Conservation (phyloP, 2,797 vertebrate species). For the Alectoris magna region DNA sequence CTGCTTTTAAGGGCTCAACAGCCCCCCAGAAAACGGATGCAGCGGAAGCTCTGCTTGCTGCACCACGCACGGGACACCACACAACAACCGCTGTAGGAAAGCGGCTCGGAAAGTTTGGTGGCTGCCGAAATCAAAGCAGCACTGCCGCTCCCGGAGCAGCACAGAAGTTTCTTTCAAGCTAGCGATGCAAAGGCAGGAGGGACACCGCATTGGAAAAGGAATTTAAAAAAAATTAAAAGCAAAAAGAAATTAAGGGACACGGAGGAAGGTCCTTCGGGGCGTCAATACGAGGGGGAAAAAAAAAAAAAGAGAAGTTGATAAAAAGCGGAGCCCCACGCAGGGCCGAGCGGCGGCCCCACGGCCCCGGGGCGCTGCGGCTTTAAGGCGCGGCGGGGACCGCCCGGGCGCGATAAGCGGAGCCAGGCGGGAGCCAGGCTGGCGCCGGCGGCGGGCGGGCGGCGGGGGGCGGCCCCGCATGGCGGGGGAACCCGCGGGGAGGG, state of each 20-base stretch:
- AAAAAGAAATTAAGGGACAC: too few relatives aligned
- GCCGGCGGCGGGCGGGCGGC: conserved; percentile 73
- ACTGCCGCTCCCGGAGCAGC: not conserved
- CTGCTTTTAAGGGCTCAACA: not conserved
- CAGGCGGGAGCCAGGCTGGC: conserved; percentile 90
- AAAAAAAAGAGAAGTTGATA: too few relatives aligned
- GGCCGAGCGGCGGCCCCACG: not conserved
- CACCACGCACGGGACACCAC: not conserved
- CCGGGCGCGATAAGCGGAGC: conserved; percentile 91
- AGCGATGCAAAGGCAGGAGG: not conserved
- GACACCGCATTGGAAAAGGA: not conserved
- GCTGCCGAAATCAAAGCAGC: too few relatives aligned
- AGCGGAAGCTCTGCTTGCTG: not conserved
- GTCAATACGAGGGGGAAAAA: too few relatives aligned
- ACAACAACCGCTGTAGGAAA: not conserved
- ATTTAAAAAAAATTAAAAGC: too few relatives aligned
- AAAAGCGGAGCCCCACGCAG: not conserved
- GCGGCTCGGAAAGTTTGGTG: not conserved
- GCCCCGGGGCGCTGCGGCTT: conserved; percentile 85
- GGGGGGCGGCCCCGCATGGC: not conserved
- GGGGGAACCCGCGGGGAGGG: too few relatives aligned
- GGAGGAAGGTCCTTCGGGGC: too few relatives aligned
- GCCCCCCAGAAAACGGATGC: not conserved
- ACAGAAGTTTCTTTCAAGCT: not conserved
- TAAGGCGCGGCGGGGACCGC: conserved; percentile 95